Base-by-base conservation (phyloP, 2,113 vertebrate genomes). In the Anolis sagrei region DNA sequence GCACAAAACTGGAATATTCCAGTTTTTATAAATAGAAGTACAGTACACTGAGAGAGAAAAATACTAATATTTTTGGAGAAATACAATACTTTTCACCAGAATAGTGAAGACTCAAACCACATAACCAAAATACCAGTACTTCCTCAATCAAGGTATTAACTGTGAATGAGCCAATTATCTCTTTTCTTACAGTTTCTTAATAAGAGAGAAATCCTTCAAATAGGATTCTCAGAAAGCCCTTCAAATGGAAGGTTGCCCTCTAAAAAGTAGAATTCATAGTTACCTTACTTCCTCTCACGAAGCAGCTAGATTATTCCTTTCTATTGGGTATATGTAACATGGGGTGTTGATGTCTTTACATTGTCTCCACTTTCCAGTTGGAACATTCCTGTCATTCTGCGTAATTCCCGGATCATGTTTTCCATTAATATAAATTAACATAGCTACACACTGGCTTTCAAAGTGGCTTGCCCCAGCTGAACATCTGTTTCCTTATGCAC, bases 391-490 rank as follows among this genome's bases (percentile, higher is more conserved):
- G 70, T 80, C 70, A 81, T 81, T 81, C 64, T 75, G 64, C 32
- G 21, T 74, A 74, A 81, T 86, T 86, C 39, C 78, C 81, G 84
- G 78, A 75, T 75, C 80, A 83, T 72, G 51, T 72, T 72, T 78
- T 49, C 80, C 74, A 78, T 77, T 72, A 82, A 78, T 87, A 78
- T 87, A 83, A 87, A 83, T 87, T 78, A 77, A 73, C 39, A 49
- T 82, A 29, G 51, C 64, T 72, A 74, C 61, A 80, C 32, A 54
- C 76, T 73, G 34, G 39, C 34, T 58, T 76, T 27, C 39, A 68
- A 78, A 87, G 62, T 82, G 75, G 76, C 48, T 74, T 79, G 75
- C 23, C 44, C 54, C 77, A 23, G 25, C 76, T 66, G 49, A 84
- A 69, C 74, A 80, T 84, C 76, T 88, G 81, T 75, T 79, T 79